A percentile compares a stretch with the other conserved stretches of the same genome.
These are phyloP conservation scores for Idris sp. DNA, from an alignment of 1,140 invertebrate genomes.

Conservation along the genomic window DNA sequence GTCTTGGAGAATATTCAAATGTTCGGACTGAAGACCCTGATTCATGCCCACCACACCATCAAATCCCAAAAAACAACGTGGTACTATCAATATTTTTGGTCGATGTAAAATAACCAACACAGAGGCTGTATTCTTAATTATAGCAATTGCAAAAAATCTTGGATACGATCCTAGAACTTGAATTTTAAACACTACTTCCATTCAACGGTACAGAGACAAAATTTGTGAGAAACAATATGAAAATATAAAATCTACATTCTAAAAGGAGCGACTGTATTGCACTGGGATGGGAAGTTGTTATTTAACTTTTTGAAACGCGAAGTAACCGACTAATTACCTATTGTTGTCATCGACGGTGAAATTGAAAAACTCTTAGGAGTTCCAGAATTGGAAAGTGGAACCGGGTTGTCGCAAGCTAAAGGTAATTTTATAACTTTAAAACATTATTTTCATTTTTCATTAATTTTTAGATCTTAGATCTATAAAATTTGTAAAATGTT, in stretches of 20 bases:
- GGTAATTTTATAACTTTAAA: too few relatives aligned
- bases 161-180: conserved; percentile 32
- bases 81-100: conserved; percentile 28
- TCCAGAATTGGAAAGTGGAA: conserved; percentile 39
- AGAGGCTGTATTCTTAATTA: conserved; percentile 35
- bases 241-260: conserved; percentile 40
- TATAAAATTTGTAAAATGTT: too few relatives aligned
- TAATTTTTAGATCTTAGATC: too few relatives aligned
- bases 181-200: conserved; percentile 41
- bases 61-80: conserved; percentile 25
- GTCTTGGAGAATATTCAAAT: conserved; percentile 27
- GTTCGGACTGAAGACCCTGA: conserved; percentile 17
- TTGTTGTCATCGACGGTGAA: conserved; percentile 36
- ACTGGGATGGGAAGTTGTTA: conserved; percentile 51
- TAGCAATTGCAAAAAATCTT: conserved; percentile 11
- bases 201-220: conserved; percentile 22
- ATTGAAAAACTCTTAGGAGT: conserved; percentile 33
- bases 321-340: conserved; percentile 32
- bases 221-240: conserved; percentile 32
- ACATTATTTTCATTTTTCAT: too few relatives aligned
- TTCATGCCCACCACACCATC: conserved; percentile 6
- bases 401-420: conserved; percentile 32
- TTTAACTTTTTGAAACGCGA: conserved; percentile 24
- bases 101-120: conserved; percentile 41
- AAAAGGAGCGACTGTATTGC: conserved; percentile 20